These are phyloP conservation scores for Tetrapedia diversipes DNA, from an alignment of 2,888 invertebrate species.

Conservation along the genomic window DNA sequence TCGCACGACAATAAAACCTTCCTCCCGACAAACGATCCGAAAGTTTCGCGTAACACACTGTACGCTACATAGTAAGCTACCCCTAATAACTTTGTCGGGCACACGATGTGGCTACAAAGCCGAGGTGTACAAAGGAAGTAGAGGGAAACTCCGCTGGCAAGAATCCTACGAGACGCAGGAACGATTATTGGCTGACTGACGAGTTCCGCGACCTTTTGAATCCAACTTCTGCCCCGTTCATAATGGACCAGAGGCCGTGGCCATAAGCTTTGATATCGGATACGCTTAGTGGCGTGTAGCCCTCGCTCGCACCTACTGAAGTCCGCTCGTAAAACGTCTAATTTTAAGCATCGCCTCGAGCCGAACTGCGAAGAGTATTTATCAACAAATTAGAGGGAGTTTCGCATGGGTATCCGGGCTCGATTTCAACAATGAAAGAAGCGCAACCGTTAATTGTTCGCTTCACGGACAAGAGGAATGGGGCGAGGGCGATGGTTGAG, in stretches of 20 bases:
- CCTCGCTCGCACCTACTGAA: conserved; percentile 62
- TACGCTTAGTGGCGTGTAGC: conserved; percentile 66
- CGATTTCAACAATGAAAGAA: conserved; percentile 30
- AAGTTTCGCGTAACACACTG: no score
- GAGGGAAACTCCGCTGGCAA: not conserved
- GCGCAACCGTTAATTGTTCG: conserved; percentile 48
- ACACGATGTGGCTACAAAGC: not conserved
- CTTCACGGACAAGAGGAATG: conserved; percentile 29
- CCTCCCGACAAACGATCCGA: no score
- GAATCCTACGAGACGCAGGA: not conserved
- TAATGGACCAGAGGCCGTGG: conserved; percentile 56
- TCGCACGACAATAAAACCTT: no score
- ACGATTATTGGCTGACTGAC: not conserved
- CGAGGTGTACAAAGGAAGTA: not conserved
- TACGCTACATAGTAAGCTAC: not conserved
- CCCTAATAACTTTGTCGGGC: not conserved
- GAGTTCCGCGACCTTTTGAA: conserved; percentile 24
- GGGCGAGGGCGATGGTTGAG: conserved; percentile 23
- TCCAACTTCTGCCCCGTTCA: conserved; percentile 23
- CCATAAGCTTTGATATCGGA: conserved; percentile 73
- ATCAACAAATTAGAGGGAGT: conserved; percentile 73
- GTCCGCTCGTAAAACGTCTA: conserved; percentile 74
- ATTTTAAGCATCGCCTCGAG: conserved; percentile 69
- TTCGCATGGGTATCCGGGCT: conserved; percentile 24
- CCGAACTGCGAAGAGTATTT: conserved; percentile 68